These are phyloP conservation scores for Diplogasteroides magnus DNA, from an alignment of 1,140 invertebrate genomes.

Conservation along the genomic window DNA sequence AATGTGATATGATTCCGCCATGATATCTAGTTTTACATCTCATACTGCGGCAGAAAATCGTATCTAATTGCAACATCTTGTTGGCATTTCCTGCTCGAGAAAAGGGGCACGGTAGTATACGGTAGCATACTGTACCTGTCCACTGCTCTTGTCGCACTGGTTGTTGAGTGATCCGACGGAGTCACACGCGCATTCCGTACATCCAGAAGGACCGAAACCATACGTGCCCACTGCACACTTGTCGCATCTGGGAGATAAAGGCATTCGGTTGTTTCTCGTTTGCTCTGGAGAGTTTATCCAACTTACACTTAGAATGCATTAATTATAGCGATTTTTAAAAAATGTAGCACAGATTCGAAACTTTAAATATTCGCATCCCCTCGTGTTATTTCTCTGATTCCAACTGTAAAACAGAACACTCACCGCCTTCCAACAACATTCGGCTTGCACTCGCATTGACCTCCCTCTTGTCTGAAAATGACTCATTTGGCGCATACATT, in stretches of 20 bases:
- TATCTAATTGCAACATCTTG: no score
- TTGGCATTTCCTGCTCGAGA: no score
- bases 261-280: background rate
- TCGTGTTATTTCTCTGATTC: no score
- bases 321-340: slow-evolving; percentile 22
- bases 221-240: slow-evolving; percentile 89
- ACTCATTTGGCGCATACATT: no score
- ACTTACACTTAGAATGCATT: slow-evolving; percentile 9
- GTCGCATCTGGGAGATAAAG: slow-evolving; percentile 68
- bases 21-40: no score
- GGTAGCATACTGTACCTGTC: slow-evolving; percentile 63
- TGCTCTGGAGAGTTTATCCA: background rate
- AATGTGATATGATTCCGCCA: no score
- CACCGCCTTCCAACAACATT: slow-evolving; percentile 78
- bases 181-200: slow-evolving; percentile 88
- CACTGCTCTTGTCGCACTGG: slow-evolving; percentile 82
- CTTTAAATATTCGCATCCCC: no score
- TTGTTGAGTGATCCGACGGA: slow-evolving; percentile 87
- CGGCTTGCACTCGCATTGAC: slow-evolving; percentile 83
- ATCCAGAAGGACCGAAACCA: slow-evolving; percentile 89
- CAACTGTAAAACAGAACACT: no score
- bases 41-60: no score
- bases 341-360: no score
- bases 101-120: no score
- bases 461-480: slow-evolving; percentile 78